Evolutionary conservation across 2,797 vertebrate species (phyloP).

Genomic region (Poecilia picta): DNA sequence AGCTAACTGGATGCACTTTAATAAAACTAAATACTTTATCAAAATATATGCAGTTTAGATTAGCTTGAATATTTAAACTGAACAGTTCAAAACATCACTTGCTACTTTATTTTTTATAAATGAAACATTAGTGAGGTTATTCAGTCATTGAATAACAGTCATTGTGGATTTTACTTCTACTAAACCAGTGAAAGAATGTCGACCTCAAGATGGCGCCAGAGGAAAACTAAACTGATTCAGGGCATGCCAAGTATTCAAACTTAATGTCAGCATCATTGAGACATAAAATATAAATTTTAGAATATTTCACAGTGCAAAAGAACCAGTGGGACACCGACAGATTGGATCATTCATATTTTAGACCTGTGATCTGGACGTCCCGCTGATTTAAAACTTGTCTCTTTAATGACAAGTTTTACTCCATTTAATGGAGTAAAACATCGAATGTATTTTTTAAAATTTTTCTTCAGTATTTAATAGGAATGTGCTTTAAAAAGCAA

Average conservation of each 20-base stretch:
- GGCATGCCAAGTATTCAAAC: background rate
- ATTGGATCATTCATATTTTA: background rate
- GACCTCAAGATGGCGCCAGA: constrained; percentile 11
- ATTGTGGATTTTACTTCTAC: background rate
- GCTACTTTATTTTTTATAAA: background rate
- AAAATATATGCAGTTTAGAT: background rate
- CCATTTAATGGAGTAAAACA: background rate
- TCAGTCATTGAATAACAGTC: background rate
- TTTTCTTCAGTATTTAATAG: background rate
- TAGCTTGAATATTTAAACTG: background rate
- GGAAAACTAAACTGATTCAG: background rate
- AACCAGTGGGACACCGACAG: background rate
- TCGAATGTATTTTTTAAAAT: background rate
- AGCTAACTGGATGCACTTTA: background rate
- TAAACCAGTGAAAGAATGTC: background rate
- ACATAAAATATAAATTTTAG: background rate
- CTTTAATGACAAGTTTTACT: too few relatives aligned
- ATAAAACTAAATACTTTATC: background rate
- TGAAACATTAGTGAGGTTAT: background rate
- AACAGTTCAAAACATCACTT: background rate
- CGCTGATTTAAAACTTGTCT: background rate
- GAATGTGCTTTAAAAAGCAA: background rate
- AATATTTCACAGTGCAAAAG: background rate
- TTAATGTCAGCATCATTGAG: background rate
- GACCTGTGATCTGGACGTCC: background rate